Evolutionary conservation across 2,113 vertebrate species (phyloP).

Genomic region (Pholis gunnellus): DNA sequence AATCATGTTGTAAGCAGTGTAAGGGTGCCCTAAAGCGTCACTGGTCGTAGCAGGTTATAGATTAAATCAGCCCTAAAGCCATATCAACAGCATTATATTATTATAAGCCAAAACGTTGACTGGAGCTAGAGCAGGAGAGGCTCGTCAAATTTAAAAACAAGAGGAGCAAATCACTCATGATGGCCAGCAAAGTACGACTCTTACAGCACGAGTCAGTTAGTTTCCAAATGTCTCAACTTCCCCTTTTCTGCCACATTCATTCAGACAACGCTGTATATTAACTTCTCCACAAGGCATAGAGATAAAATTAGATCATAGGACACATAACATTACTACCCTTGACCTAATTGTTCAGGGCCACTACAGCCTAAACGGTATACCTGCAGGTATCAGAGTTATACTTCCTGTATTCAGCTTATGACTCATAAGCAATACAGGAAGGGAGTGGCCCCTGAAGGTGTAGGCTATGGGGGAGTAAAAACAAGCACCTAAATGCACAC

Average conservation of each 20-base stretch:
- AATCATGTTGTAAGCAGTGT: background rate
- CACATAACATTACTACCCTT: conserved; percentile 36
- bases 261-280: conserved; percentile 1
- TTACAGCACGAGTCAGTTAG: background rate
- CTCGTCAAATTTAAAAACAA: background rate
- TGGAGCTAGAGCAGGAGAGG: background rate
- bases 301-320: conserved; percentile 46
- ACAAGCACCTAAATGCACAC: background rate
- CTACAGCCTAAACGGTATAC: background rate
- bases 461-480: background rate
- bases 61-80: background rate
- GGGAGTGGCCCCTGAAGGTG: conserved; percentile 38
- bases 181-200: background rate
- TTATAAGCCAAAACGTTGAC: background rate
- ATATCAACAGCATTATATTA: background rate
- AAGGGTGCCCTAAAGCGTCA: background rate
- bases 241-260: conserved; percentile 1
- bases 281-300: conserved; percentile 10
- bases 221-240: conserved; percentile 10
- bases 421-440: conserved; percentile 51
- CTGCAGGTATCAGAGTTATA: conserved; percentile 21
- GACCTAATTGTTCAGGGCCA: conserved; percentile 42
- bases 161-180: background rate
- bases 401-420: conserved; percentile 49
- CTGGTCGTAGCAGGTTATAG: background rate